A percentile compares a stretch with the other conserved stretches of the same genome.
These are phyloP conservation scores for Catharus bicknelli DNA, from an alignment of 2,113 vertebrate genomes.

Conservation along the genomic window DNA sequence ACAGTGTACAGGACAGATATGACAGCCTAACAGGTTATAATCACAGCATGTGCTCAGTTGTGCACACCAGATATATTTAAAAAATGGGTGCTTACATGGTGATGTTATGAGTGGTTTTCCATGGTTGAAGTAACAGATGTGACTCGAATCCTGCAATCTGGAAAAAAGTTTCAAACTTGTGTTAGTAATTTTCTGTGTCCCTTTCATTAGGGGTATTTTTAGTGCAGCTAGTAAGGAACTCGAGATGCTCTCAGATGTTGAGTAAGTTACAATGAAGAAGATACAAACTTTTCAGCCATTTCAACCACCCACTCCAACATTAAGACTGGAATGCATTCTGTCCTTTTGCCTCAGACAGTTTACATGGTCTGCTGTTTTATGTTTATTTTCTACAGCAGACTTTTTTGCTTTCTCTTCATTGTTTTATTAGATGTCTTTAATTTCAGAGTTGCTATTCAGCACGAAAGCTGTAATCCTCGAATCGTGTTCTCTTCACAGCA, in stretches of 20 bases:
- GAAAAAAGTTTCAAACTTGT: background rate
- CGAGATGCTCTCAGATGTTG: background rate
- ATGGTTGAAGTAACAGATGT: background rate
- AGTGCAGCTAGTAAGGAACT: background rate
- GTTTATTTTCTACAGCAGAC: background rate
- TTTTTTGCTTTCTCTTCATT: conserved; percentile 12
- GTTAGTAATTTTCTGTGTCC: background rate
- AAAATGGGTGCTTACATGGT: background rate
- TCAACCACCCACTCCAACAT: rapidly evolving
- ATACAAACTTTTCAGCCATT: background rate
- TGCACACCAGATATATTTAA: rapidly evolving
- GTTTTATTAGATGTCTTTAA: conserved; percentile 22
- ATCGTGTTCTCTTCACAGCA: background rate
- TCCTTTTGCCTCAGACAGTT: background rate
- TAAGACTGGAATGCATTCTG: background rate
- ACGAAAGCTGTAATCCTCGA: background rate
- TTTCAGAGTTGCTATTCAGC: conserved; percentile 15
- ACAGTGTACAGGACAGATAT: background rate
- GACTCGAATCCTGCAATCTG: background rate
- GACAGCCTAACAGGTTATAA: background rate
- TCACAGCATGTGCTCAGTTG: background rate
- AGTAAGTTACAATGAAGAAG: background rate
- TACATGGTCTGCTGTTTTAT: background rate
- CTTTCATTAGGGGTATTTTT: background rate
- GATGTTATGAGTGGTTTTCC: background rate